These are phyloP conservation scores for Sycophila texana DNA, from an alignment of 2,888 invertebrate species.

Conservation along the genomic window DNA sequence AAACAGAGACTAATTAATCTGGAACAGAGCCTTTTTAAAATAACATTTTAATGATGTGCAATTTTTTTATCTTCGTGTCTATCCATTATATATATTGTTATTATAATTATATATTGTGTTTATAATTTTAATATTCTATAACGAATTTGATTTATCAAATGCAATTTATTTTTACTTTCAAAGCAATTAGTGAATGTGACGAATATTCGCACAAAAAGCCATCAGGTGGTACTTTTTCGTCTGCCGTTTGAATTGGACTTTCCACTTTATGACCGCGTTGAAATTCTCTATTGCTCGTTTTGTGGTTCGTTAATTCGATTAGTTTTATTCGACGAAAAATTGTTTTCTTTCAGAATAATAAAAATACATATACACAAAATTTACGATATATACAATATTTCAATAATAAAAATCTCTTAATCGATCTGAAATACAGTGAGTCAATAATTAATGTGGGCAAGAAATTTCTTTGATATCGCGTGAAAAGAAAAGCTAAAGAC, in stretches of 20 bases:
- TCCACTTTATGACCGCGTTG: constrained; percentile 3
- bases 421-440: no score
- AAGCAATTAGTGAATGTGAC: not conserved
- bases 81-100: no score
- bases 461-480: not conserved
- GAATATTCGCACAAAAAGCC: not conserved
- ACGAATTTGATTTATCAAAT: not conserved
- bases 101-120: constrained; percentile 4
- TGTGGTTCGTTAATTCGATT: constrained; percentile 10
- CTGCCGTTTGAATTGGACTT: constrained; percentile 12
- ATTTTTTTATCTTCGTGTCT: no score
- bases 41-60: no score
- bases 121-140: not conserved
- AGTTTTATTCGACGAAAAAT: not conserved
- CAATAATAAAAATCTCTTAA: no score
- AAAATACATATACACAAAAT: not conserved
- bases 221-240: not conserved
- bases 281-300: not conserved
- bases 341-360: not conserved
- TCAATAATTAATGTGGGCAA: no score
- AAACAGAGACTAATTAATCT: no score
- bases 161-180: not conserved
- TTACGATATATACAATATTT: not conserved
- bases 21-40: no score
- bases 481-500: not conserved